These are phyloP conservation scores for Prionace glauca DNA, from an alignment of 2,797 vertebrate genomes.

Conservation along the genomic window DNA sequence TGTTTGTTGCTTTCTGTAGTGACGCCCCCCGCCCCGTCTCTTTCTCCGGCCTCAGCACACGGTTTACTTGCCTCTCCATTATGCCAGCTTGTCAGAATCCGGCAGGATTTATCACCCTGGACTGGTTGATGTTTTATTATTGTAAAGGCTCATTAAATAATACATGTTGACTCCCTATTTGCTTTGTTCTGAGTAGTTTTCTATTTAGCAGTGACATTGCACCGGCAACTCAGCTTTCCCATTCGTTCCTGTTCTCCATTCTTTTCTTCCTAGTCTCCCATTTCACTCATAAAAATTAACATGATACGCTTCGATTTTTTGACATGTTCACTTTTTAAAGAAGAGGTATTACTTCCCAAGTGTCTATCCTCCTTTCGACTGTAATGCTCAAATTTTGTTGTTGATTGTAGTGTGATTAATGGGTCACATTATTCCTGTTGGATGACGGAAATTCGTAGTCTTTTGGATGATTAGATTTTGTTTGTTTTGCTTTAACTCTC, in stretches of 20 bases:
- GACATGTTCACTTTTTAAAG: not conserved
- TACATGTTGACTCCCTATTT: not conserved
- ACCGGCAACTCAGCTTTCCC: not conserved
- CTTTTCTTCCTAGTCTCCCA: not conserved
- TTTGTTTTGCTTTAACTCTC: conserved; percentile 30
- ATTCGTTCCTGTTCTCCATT: not conserved
- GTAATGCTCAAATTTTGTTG: not conserved
- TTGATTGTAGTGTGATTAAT: not conserved
- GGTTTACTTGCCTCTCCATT: not conserved
- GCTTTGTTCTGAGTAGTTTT: conserved; percentile 1
- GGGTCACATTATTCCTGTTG: not conserved
- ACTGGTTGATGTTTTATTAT: not conserved
- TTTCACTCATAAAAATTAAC: not conserved
- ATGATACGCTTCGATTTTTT: not conserved
- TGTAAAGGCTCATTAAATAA: conserved; percentile 13
- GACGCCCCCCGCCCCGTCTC: not conserved
- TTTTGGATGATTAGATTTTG: conserved; percentile 8
- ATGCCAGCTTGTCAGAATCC: not conserved
- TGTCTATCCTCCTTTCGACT: not conserved
- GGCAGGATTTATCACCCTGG: not conserved
- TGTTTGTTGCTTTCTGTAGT: not conserved
- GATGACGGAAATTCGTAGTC: not conserved
- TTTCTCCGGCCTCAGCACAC: not conserved
- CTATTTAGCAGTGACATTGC: not conserved
- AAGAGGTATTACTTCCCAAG: not conserved